A percentile compares a stretch with the other conserved stretches of the same genome.
Conservation (phyloP, 1,140 invertebrate genomes). For the Brachystomella parvula region DNA sequence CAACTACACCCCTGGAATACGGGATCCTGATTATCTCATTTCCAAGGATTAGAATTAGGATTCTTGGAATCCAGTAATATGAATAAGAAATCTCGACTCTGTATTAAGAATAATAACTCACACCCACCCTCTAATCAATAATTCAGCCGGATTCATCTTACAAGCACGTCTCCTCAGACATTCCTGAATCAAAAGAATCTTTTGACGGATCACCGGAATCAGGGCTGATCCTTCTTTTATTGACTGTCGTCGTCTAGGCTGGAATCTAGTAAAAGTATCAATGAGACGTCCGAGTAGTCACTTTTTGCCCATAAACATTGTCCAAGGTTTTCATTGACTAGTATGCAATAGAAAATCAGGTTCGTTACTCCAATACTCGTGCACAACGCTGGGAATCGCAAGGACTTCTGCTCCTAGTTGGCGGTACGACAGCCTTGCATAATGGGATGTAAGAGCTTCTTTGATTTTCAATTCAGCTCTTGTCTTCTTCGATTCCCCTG, state of each 20-base stretch:
- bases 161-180: neutral
- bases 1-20: constrained; percentile 14
- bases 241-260: no score
- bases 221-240: neutral
- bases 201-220: neutral
- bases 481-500: neutral
- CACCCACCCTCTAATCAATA: neutral
- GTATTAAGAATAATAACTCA: neutral
- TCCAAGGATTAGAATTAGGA: neutral
- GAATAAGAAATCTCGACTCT: neutral
- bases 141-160: neutral
- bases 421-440: no score
- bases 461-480: constrained; percentile 4
- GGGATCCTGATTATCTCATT: constrained; percentile 19
- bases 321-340: neutral
- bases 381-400: no score
- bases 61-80: neutral
- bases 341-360: neutral
- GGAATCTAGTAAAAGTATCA: neutral
- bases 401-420: no score
- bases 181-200: neutral
- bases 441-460: neutral
- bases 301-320: neutral
- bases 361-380: neutral
- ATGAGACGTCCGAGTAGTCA: neutral